phyloP scores from a whole-genome alignment of 2,888 invertebrate species.

The Cantharis rufa region DNA sequence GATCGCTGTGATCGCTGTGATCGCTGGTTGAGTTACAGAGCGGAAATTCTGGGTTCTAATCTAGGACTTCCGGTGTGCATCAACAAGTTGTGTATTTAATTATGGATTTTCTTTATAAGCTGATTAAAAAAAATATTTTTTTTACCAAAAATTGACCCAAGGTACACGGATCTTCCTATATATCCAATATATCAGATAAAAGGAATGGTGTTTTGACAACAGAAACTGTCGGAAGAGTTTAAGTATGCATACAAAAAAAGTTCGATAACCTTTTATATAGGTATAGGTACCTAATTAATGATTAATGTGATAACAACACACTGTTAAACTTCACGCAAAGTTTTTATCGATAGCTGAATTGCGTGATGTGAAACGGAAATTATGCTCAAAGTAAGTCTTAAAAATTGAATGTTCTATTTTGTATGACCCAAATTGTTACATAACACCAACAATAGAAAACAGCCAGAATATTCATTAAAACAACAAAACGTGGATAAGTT shows the following conservation, averaged over 20 bases:
- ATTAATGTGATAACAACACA: conserved; percentile 10
- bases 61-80: too few relatives aligned
- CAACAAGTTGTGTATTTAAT: too few relatives aligned
- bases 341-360: conserved; percentile 18
- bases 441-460: neutral
- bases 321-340: conserved; percentile 22
- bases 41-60: too few relatives aligned
- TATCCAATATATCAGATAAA: too few relatives aligned
- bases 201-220: neutral
- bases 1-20: too few relatives aligned
- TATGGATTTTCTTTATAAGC: too few relatives aligned
- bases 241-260: neutral
- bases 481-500: neutral
- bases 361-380: conserved; percentile 23
- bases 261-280: conserved; percentile 10
- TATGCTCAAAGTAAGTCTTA: conserved; percentile 13
- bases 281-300: neutral
- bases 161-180: too few relatives aligned
- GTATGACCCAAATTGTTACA: conserved; percentile 16
- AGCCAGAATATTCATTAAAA: neutral
- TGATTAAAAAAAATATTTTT: too few relatives aligned
- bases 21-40: too few relatives aligned
- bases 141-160: too few relatives aligned
- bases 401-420: conserved; percentile 10
- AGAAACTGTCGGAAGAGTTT: neutral